Evolutionary conservation across 2,888 invertebrate genomes (phyloP), one percentile per base, ranked within the genome.

Genomic region (Lasioglossum malachurum): DNA sequence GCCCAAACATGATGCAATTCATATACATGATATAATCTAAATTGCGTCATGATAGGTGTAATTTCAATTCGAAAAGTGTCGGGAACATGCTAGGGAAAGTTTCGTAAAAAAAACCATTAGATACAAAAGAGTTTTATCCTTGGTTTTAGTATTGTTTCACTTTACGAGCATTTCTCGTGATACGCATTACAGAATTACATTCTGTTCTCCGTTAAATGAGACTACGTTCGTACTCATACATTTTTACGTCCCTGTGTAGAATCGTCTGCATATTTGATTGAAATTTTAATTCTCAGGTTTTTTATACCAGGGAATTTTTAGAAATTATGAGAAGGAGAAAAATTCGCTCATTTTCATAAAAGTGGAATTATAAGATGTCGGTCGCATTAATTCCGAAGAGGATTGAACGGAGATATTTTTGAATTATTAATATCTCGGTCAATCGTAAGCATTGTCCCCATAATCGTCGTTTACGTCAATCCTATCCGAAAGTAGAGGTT

Each of bases 371-470:
- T 14, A 60, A 5, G 60, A 27, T 27, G 60, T 16, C 60, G 27
- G 4, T 27, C 5, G 27, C 12, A 27, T 60, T 27, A 27, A 60
- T 60, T 27, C 16, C 1, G 46, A 16, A 16, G 46, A 46, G 16
- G 16, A 5, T 46, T 19, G 46, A 16, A 46, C 5, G 46, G 46
- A 60, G 27, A 60, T 60, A 27, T 60, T 27, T 27, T 27, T 27
- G 60, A 60, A 27, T 27, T 60, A 60, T 64, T 64, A 64, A 64
- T 64, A 64, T 64, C 31, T 64, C 64, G 64, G 31, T 64, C 64
- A 31, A 64, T 7, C 5, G 60, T 60, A 31, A 14, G 60, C 27
- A 31, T 3, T 64, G 64, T 64, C 64, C 7, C 1, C 19, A 19
- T 64, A 31, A 64, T 31, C 64, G 31, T 64, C 64, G 8, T 31